phyloP scores from a whole-genome alignment of 1,140 invertebrate genomes.

The Eriosoma lanigerum region DNA sequence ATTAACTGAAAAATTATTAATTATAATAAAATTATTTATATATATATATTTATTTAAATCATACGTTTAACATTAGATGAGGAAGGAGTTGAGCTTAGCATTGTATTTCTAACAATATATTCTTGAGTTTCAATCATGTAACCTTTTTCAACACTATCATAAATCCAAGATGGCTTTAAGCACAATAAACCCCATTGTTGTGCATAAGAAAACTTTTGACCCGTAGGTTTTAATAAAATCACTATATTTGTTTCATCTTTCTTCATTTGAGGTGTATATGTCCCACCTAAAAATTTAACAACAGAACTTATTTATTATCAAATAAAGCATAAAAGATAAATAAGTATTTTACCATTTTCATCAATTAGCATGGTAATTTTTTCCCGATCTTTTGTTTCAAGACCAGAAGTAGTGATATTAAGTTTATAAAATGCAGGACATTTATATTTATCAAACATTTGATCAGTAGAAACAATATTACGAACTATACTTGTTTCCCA shows the following conservation, averaged over 20 bases:
- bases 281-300: constrained; percentile 53
- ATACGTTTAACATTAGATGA: constrained; percentile 58
- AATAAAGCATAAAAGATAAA: neutral
- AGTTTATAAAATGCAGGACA: constrained; percentile 81
- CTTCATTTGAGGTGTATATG: constrained; percentile 58
- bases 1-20: constrained; percentile 17
- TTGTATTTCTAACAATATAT: constrained; percentile 64
- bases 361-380: constrained; percentile 72
- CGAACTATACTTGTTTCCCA: constrained; percentile 71
- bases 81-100: constrained; percentile 64
- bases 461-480: constrained; percentile 67
- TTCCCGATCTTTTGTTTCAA: constrained; percentile 68
- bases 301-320: no score
- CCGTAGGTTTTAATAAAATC: constrained; percentile 63
- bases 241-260: constrained; percentile 63
- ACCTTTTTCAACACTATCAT: constrained; percentile 72
- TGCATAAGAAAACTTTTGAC: constrained; percentile 81
- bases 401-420: constrained; percentile 75
- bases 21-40: neutral
- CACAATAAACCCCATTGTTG: constrained; percentile 73
- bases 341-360: constrained; percentile 64
- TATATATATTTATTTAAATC: neutral
- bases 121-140: constrained; percentile 70
- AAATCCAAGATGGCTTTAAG: constrained; percentile 74
- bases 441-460: constrained; percentile 66